These are phyloP conservation scores for Lepidocyrtinus sp. DNA, from an alignment of 2,888 invertebrate genomes.

Conservation along the genomic window DNA sequence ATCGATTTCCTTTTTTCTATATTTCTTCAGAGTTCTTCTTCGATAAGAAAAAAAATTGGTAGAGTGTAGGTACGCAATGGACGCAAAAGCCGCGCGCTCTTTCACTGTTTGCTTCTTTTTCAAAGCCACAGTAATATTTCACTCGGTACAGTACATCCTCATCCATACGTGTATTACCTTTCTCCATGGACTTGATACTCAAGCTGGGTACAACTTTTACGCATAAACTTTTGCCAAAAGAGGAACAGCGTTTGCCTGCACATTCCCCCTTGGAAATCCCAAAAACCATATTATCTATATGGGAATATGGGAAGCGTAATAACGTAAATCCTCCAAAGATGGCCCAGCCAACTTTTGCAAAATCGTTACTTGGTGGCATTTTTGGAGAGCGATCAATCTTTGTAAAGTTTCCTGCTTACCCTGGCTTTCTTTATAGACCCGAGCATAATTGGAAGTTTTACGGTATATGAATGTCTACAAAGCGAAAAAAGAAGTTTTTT, in stretches of 20 bases:
- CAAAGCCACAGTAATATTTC: too few species aligned
- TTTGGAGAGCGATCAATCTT: too few species aligned
- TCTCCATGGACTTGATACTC: not conserved
- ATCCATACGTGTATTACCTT: not conserved
- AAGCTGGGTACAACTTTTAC: not conserved
- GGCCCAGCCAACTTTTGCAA: not conserved
- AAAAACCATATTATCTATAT: not conserved
- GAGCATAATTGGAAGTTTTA: too few species aligned
- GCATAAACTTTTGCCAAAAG: not conserved
- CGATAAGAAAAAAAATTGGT: not conserved
- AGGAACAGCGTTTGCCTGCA: not conserved
- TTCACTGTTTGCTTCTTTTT: not conserved
- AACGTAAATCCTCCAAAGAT: not conserved
- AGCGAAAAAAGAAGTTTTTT: too few species aligned
- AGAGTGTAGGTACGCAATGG: not conserved
- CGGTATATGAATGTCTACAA: too few species aligned
- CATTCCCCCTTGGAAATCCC: not conserved
- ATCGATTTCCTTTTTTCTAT: slow-evolving; percentile 49
- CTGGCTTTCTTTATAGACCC: too few species aligned
- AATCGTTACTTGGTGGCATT: too few species aligned
- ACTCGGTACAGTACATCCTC: too few species aligned
- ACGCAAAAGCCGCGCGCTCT: not conserved
- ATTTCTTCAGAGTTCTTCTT: too few species aligned
- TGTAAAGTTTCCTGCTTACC: too few species aligned
- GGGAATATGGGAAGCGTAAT: not conserved